phyloP scores from a whole-genome alignment of 2,797 vertebrate species.

The Hapalemur alaotrensis region DNA sequence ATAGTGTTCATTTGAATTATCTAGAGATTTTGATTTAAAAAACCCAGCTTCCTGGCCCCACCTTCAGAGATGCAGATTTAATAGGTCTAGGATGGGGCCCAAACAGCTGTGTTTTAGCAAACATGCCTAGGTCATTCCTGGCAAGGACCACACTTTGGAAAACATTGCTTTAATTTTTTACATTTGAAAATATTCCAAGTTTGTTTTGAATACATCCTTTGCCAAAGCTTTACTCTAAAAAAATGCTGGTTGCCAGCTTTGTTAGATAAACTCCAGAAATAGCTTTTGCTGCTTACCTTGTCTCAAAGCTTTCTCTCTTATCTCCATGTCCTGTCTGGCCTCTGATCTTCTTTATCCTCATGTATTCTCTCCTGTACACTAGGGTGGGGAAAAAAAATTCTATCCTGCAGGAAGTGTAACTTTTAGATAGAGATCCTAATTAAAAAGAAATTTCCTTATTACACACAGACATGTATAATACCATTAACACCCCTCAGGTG shows the following conservation, averaged over 20 bases:
- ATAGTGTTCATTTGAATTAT: neutral
- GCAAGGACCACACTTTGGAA: neutral
- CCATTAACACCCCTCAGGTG: neutral
- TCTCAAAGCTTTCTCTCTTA: neutral
- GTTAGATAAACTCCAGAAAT: neutral
- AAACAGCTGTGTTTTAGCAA: neutral
- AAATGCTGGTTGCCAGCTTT: neutral
- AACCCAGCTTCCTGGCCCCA: neutral
- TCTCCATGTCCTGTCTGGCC: neutral
- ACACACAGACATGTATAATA: neutral
- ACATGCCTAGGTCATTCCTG: neutral
- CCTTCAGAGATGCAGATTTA: neutral
- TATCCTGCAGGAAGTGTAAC: neutral
- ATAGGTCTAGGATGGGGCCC: neutral
- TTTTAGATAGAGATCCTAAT: neutral
- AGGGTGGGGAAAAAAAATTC: neutral
- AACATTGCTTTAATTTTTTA: neutral
- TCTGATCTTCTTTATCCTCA: neutral
- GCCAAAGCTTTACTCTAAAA: neutral
- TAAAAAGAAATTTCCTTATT: neutral
- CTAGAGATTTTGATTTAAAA: neutral
- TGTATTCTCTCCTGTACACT: neutral
- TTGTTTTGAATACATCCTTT: neutral
- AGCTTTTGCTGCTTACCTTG: neutral
- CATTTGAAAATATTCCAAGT: neutral